A percentile compares a stretch with the other conserved stretches of the same genome.
Conservation (phyloP, 53 echinoderm and acorn worm species). For the Paelopatides confundens region DNA sequence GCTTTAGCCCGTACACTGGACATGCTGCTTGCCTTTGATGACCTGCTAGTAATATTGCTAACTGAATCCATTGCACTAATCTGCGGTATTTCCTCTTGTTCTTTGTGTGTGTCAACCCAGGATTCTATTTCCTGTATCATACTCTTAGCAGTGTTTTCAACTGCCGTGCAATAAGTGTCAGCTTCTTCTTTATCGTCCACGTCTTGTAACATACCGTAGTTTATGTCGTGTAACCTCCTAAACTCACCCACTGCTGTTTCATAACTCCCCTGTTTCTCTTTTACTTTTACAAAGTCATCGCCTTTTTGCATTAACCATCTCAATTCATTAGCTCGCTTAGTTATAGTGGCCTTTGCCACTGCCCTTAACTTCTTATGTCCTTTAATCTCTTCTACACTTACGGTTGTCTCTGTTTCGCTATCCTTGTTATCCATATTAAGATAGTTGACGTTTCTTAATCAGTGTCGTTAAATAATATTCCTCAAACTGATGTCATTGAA, state of each 20-base stretch:
- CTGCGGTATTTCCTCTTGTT: background rate
- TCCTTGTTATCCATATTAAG: background rate
- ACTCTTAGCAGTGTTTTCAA: background rate
- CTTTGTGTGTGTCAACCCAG: background rate
- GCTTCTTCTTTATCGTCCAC: slow-evolving; percentile 34
- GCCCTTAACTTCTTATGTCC: background rate
- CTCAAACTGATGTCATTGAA: no score
- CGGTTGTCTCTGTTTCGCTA: background rate
- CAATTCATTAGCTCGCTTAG: slow-evolving; percentile 10
- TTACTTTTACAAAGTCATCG: background rate
- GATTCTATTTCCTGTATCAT: background rate
- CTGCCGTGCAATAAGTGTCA: background rate
- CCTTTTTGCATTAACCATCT: background rate
- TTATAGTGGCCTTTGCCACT: slow-evolving; percentile 2
- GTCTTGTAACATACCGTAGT: background rate
- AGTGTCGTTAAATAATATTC: no score
- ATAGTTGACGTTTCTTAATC: no score
- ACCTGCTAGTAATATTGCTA: no score
- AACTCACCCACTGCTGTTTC: slow-evolving; percentile 21
- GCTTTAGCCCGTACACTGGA: background rate
- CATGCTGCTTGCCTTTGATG: no score
- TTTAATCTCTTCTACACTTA: background rate
- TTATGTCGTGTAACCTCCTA: background rate
- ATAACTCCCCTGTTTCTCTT: slow-evolving; percentile 7
- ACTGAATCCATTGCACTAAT: background rate